Evolutionary conservation across 2,113 vertebrate species (phyloP).

Genomic region (Microtus pennsylvanicus): DNA sequence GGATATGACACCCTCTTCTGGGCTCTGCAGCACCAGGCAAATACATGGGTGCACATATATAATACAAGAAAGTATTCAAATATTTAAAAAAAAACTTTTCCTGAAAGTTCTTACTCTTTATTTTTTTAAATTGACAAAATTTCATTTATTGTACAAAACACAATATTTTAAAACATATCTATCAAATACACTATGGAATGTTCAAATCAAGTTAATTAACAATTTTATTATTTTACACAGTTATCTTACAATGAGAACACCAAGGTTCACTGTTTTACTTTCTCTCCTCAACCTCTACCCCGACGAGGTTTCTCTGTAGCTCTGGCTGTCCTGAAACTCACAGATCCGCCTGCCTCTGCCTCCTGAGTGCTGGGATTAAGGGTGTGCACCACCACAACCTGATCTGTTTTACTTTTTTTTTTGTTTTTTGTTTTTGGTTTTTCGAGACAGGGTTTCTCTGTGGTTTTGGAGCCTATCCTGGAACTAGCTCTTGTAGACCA

Average conservation of each 20-base stretch:
- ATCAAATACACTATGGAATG: background rate
- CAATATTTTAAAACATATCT: background rate
- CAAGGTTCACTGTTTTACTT: background rate
- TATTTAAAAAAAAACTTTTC: background rate
- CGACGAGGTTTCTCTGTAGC: background rate
- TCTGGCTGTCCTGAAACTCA: background rate
- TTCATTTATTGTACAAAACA: background rate
- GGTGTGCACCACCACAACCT: background rate
- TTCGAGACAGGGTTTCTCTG: too few relatives aligned
- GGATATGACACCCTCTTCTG: background rate
- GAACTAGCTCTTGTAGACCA: too few relatives aligned
- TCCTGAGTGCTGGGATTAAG: background rate
- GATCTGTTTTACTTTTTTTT: background rate
- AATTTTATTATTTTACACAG: background rate
- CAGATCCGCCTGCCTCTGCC: background rate
- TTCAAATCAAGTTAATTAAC: background rate
- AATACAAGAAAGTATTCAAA: background rate
- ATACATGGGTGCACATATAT: background rate
- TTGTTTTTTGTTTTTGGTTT: too few relatives aligned
- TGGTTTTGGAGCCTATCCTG: too few relatives aligned
- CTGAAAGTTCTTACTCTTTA: background rate
- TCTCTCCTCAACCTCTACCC: background rate
- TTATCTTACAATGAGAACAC: background rate
- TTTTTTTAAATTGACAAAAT: slow-evolving; percentile 1
- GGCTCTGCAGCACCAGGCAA: background rate